Conservation (phyloP, 2,797 vertebrate genomes). For the Percopsis omiscomaycus region DNA sequence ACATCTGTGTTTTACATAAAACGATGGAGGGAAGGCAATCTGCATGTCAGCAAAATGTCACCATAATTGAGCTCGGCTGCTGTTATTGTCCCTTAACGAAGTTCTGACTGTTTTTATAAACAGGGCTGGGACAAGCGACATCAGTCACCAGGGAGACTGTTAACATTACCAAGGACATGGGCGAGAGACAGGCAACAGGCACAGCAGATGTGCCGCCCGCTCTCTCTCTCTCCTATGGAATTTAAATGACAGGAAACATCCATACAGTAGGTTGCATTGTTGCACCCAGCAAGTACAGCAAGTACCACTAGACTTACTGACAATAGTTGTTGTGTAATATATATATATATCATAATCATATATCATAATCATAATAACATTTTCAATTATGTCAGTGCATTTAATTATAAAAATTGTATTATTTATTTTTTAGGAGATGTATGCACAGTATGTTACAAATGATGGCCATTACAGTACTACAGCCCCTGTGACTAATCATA, state of each 20-base stretch:
- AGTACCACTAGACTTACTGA: not conserved
- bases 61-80: slow-evolving; percentile 73
- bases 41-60: slow-evolving; percentile 83
- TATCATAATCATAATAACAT: not conserved
- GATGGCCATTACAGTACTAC: no score
- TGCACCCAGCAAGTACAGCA: not conserved
- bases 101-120: slow-evolving; percentile 78
- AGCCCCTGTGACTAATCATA: no score
- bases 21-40: slow-evolving; percentile 80
- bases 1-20: slow-evolving; percentile 87
- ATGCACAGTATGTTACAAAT: no score
- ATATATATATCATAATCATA: slow-evolving; percentile 1
- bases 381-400: no score
- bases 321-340: not conserved
- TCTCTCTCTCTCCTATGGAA: slow-evolving; percentile 34
- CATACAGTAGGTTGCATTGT: slow-evolving; percentile 3
- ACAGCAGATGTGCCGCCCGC: slow-evolving; percentile 44
- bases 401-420: no score
- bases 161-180: slow-evolving; percentile 74
- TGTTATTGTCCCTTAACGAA: slow-evolving; percentile 79
- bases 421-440: no score
- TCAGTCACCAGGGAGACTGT: slow-evolving; percentile 74
- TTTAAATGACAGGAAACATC: slow-evolving; percentile 30
- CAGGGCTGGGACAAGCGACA: slow-evolving; percentile 68
- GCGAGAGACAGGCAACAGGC: slow-evolving; percentile 49